A percentile compares a stretch with the other conserved stretches of the same genome.
Conservation (phyloP, 2,113 vertebrate genomes). For the Clarias macrocephalus region DNA sequence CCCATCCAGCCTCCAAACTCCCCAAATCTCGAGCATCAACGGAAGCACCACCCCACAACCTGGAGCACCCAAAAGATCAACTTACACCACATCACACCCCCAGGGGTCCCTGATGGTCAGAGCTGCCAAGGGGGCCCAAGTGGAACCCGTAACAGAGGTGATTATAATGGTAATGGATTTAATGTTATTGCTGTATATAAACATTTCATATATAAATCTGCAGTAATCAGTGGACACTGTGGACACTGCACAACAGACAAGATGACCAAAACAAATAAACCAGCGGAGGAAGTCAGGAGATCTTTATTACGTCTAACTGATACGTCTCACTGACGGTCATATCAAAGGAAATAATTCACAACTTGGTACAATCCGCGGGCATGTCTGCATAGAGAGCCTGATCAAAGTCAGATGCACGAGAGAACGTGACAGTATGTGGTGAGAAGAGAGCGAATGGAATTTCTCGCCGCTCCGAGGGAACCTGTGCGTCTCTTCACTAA, state of each 20-base stretch:
- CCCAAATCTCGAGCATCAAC: too few relatives aligned
- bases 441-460: conserved; percentile 25
- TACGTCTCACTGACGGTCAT: conserved; percentile 25
- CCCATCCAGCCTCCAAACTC: too few relatives aligned
- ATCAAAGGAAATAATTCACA: conserved; percentile 40
- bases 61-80: too few relatives aligned
- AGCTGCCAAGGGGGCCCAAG: too few relatives aligned
- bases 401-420: conserved; percentile 33
- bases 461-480: conserved; percentile 18
- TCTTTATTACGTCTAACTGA: conserved; percentile 44
- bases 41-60: too few relatives aligned
- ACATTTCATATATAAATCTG: not conserved
- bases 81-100: too few relatives aligned
- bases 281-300: conserved; percentile 42
- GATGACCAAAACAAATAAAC: not conserved
- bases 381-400: not conserved
- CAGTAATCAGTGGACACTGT: not conserved
- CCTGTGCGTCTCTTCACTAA: conserved; percentile 38
- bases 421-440: conserved; percentile 32
- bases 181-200: too few relatives aligned
- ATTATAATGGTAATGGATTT: too few relatives aligned
- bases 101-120: too few relatives aligned
- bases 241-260: not conserved
- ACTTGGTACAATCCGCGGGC: not conserved
- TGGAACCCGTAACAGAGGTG: too few relatives aligned